Base-by-base conservation (phyloP, 1,140 invertebrate genomes). In the Bombus affinis region DNA sequence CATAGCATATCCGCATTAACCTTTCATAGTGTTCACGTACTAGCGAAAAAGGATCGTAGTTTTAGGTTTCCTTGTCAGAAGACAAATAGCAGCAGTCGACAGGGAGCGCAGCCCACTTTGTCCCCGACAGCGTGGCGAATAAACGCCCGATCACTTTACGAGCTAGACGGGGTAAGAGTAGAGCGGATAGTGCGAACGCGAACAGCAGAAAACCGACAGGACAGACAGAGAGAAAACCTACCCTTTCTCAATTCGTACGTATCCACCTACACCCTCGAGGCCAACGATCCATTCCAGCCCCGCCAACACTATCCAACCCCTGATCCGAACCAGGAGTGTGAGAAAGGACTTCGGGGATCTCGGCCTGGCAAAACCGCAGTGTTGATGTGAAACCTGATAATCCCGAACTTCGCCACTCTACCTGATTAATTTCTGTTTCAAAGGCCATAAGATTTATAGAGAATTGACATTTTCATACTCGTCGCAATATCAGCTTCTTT, bases 111-210 rank as follows among this genome's bases (percentile, higher is more conserved):
- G 91, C 86, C 91, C 92, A 94, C 92, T 93, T 94, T 94, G 91
- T 93, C 89, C 91, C 82, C 85, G 86, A 88, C 87, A 91, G 88
- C 75, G 83, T 81, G 90, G 87, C 86, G 88, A 93, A 92, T 93
- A 92, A 93, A 92, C 90, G 92, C 88, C 88, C 89, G 90, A 93
- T 92, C 92, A 87, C 89, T 93, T 93, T 93, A 90, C 89, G 85
- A 91, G 88, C 81, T 85, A 74, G 88, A 83, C 84, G 78, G 88
- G 86, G 83, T 83, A 83, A 88, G 85, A 88, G 86, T 73, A 57
- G 72, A 85, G 83, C 78, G 74, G 86, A 81, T 86, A 88, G 83
- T 59, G 88, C 79, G 76, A 85, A 84, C 85, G 88, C 76, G 80
- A 90, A 74, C 72, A 35, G 37, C 62, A 87, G 86, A 80, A 84